A percentile compares a stretch with the other conserved stretches of the same genome.
Conservation (phyloP, 2,113 vertebrate genomes). For the Strigops habroptila region DNA sequence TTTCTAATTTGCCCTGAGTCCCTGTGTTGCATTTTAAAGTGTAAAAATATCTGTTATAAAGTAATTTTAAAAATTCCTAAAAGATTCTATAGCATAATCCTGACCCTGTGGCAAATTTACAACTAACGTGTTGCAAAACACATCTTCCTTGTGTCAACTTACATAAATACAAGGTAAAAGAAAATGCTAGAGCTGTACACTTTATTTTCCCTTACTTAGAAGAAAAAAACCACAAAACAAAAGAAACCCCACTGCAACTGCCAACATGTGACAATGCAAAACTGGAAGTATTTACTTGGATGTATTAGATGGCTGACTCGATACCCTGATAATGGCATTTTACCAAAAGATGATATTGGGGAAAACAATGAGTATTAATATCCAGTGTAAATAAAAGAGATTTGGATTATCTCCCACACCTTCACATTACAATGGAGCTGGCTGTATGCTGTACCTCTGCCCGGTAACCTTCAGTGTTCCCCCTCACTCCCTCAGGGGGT, state of each 20-base stretch:
- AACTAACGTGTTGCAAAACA: not conserved
- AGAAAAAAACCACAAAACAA: not conserved
- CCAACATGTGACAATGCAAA: not conserved
- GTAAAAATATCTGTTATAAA: not conserved
- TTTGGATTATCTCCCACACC: no score
- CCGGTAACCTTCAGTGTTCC: not conserved
- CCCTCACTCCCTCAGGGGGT: fast-evolving
- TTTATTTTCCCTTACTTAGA: not conserved
- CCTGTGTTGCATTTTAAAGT: not conserved
- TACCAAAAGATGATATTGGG: not conserved
- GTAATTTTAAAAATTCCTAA: not conserved
- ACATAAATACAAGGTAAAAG: not conserved
- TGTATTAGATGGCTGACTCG: not conserved
- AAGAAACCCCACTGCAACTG: not conserved
- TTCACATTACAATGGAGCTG: fast-evolving
- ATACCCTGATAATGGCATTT: not conserved
- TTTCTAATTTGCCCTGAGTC: not conserved
- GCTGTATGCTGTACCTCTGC: not conserved
- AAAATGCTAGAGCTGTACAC: not conserved
- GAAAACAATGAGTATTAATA: not conserved
- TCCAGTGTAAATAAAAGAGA: fast-evolving
- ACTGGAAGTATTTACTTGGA: not conserved
- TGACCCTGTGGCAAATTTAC: not conserved
- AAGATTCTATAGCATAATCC: not conserved
- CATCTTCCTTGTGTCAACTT: not conserved